Percentiles rank a stretch among this genome's conserved stretches.
These are phyloP conservation scores for Diarsia dahlii DNA, from an alignment of 2,888 invertebrate species.

Conservation along the genomic window DNA sequence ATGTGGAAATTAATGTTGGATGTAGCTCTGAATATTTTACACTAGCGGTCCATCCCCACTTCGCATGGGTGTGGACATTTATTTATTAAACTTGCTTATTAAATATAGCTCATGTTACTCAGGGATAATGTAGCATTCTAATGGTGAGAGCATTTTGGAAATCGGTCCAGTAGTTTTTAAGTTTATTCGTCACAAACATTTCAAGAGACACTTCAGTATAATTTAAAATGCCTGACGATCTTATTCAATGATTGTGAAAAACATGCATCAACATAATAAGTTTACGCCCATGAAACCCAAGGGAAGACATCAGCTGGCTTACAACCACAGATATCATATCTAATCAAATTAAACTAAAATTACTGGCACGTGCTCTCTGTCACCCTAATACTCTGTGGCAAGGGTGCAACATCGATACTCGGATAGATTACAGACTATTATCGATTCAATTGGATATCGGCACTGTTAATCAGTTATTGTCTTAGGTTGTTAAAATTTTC, in stretches of 20 bases:
- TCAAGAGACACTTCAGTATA: not conserved
- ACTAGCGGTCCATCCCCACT: no score
- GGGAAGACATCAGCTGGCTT: slow-evolving; percentile 28
- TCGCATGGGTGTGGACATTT: no score
- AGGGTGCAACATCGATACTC: slow-evolving; percentile 70
- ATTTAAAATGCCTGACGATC: not conserved
- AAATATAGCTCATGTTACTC: no score
- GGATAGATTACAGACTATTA: slow-evolving; percentile 80
- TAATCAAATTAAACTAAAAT: slow-evolving; percentile 48
- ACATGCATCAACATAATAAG: not conserved
- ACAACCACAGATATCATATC: slow-evolving; percentile 16
- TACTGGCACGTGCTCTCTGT: slow-evolving; percentile 46
- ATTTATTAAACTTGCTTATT: no score
- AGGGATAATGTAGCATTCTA: no score
- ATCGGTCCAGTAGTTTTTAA: no score
- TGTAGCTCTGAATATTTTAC: no score
- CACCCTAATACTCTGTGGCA: slow-evolving; percentile 58
- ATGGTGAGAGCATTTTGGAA: no score
- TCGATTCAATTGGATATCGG: slow-evolving; percentile 76
- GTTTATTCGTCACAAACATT: no score
- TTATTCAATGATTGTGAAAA: not conserved
- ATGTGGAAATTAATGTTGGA: no score
- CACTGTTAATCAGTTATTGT: slow-evolving; percentile 31
- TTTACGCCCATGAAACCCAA: not conserved
- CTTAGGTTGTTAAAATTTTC: not conserved